Base-by-base conservation (phyloP, 1,140 invertebrate species). In the Lepidurus couesii region DNA sequence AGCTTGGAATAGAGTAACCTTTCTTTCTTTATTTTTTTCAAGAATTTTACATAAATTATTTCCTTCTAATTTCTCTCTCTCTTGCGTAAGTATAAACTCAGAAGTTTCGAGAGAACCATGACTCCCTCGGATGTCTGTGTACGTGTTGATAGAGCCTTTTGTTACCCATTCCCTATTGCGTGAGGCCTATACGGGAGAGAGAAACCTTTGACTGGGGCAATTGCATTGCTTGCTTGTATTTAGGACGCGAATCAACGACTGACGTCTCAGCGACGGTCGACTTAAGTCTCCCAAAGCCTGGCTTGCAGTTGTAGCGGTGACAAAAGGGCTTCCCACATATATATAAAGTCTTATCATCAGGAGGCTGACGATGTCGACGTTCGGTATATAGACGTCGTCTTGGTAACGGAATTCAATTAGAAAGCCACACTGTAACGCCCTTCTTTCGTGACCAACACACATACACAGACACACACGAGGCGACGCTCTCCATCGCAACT, bases 391-490 rank as follows among this genome's bases (percentile, higher is more conserved):
- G 53, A 65, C 53, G 53, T 65, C 53, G 53, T 65, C 53, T 65
- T 65, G 53, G 53, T 65, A 65, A 65, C 53, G 53, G 53, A 65
- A 65, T 65, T 65, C 53, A 65, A 65, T 65, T 65, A 65, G 53
- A 65, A 65, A 65, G 53, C 21, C 53, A 65, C 53, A 65, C 53
- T 65, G 21, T 65, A 65, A 65, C 53, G 7, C 53, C 53, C 53
- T 65, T 65, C 53, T 65, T 65, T 65, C 6, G n/a, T 7, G 21
- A 13, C 21, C 53, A 34, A 34, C 34, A 34, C 34, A 34, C 34
- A 34, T 34, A 34, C 26, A 34, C 34, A 34, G 34, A 34, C 34
- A 34, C 13, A 21, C 53, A 65, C 53, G 53, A 5, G 53, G 53
- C 53, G 8, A 65, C 53, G 53, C 21, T 65, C 53, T 13, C 53